Conservation (phyloP, 2,113 vertebrate species). For the Gila orcuttii region DNA sequence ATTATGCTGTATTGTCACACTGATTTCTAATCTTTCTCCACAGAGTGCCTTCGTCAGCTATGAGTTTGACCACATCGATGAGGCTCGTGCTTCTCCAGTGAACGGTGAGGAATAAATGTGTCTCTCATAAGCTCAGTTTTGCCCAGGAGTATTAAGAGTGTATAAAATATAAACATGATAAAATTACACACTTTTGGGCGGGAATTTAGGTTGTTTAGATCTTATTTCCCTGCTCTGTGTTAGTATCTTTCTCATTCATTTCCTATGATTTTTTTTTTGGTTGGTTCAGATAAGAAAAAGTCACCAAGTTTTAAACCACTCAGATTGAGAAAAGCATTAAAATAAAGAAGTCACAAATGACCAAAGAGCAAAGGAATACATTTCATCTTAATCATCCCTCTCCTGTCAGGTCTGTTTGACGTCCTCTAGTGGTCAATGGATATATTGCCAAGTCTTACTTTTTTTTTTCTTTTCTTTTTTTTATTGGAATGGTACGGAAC, state of each 20-base stretch:
- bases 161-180: too few relatives aligned
- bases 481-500: too few relatives aligned
- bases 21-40: background rate
- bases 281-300: too few relatives aligned
- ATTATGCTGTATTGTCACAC: background rate
- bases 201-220: background rate
- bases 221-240: background rate
- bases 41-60: conserved; percentile 75
- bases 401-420: too few relatives aligned
- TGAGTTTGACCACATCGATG: conserved; percentile 69
- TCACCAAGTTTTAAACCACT: background rate
- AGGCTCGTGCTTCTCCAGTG: conserved; percentile 53
- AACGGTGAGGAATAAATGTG: conserved; percentile 52
- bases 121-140: background rate
- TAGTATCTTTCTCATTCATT: background rate
- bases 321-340: background rate
- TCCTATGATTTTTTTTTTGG: too few relatives aligned
- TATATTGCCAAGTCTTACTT: too few relatives aligned
- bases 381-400: too few relatives aligned
- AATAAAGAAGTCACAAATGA: too few relatives aligned
- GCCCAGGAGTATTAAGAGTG: too few relatives aligned
- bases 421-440: too few relatives aligned
- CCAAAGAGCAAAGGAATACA: too few relatives aligned
- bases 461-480: too few relatives aligned
- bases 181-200: background rate